Percentiles rank a stretch among this genome's conserved stretches.
These are phyloP conservation scores for Aramus guarauna DNA, from an alignment of 2,113 vertebrate genomes.

Conservation along the genomic window DNA sequence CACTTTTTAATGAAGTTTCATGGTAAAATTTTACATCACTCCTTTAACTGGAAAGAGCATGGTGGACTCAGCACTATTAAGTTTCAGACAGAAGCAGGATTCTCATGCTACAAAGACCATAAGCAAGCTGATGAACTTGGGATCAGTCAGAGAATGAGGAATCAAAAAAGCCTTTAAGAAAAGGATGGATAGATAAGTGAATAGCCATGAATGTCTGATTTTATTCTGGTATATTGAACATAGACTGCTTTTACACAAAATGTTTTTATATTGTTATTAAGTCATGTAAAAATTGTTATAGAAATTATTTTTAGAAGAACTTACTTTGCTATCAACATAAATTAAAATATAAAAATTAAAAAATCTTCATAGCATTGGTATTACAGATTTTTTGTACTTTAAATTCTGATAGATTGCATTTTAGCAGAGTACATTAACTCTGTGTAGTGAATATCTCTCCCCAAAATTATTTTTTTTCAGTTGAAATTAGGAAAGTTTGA, in stretches of 20 bases:
- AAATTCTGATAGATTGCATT: not conserved
- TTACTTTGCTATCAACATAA: not conserved
- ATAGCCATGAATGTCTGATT: not conserved
- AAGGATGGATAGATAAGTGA: not conserved
- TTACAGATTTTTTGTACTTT: not conserved
- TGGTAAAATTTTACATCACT: not conserved
- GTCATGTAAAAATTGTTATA: not conserved
- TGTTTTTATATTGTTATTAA: not conserved
- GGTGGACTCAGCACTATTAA: not conserved
- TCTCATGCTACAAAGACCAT: not conserved
- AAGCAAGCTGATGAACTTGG: not conserved
- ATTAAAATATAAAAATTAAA: not conserved
- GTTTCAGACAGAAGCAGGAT: not conserved
- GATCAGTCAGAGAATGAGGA: not conserved
- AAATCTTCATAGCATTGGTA: not conserved
- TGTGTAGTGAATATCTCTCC: not conserved
- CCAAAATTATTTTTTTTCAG: not conserved
- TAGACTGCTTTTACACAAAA: not conserved
- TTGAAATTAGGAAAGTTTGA: not conserved
- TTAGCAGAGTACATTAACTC: not conserved
- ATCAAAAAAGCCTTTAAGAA: not conserved
- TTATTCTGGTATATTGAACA: not conserved
- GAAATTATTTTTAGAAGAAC: not conserved
- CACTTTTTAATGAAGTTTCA: not conserved
- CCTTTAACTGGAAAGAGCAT: not conserved